Conservation (phyloP, 23 tunicate species). For the Trididemnum nubilum region DNA sequence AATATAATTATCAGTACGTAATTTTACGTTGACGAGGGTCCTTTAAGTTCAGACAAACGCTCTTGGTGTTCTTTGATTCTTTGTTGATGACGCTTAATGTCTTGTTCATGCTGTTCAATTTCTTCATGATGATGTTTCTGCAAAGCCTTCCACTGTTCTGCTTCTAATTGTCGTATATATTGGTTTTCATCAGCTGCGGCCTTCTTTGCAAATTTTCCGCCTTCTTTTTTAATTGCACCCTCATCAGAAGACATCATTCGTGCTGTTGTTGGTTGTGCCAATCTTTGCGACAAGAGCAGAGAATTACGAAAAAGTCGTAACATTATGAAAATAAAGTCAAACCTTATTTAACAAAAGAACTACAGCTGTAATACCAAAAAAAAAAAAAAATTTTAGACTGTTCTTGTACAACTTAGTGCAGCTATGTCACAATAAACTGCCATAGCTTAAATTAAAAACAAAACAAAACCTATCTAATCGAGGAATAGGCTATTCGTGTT, state of each 20-base stretch:
- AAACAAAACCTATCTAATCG: too few relatives aligned
- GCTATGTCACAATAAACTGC: too few relatives aligned
- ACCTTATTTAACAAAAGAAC: too few relatives aligned
- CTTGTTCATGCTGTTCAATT: conserved; percentile 72
- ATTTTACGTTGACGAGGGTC: conserved; percentile 2
- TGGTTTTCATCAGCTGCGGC: conserved; percentile 91
- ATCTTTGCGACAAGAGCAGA: not conserved
- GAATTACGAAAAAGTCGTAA: conserved; percentile 42
- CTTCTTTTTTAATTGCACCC: conserved; percentile 77
- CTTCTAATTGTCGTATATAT: conserved; percentile 81
- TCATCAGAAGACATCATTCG: conserved; percentile 66
- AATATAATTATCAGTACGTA: too few relatives aligned
- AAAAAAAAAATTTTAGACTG: too few relatives aligned
- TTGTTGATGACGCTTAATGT: conserved; percentile 67
- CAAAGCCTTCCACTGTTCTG: conserved; percentile 76
- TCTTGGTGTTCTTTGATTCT: conserved; percentile 73
- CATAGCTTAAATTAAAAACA: too few relatives aligned
- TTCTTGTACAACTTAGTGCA: too few relatives aligned
- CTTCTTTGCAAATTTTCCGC: conserved; percentile 79
- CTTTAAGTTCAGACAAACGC: conserved; percentile 32
- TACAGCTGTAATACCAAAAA: too few relatives aligned
- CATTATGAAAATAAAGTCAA: conserved; percentile 17
- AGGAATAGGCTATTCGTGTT: too few relatives aligned
- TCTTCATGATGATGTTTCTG: conserved; percentile 82
- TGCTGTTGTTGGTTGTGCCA: conserved; percentile 8